phyloP scores from a whole-genome alignment of 2,888 invertebrate species.

The Beris chalybata region DNA sequence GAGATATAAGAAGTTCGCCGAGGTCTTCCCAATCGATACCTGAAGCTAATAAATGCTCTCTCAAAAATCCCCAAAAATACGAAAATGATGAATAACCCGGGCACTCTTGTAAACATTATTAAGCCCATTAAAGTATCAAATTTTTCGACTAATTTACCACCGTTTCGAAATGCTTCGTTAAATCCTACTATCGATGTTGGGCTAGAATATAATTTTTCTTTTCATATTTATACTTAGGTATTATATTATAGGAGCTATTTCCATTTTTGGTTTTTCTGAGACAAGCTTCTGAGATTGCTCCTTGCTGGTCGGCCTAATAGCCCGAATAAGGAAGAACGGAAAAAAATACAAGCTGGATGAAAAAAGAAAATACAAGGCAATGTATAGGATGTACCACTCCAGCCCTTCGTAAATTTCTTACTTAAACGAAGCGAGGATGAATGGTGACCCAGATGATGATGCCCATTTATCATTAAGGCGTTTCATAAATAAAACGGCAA shows the following conservation, averaged over 20 bases:
- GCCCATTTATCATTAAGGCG: slow-evolving; percentile 16
- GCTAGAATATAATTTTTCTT: slow-evolving; percentile 9
- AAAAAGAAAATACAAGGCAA: too few relatives aligned
- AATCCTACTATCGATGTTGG: slow-evolving; percentile 3
- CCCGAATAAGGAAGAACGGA: too few relatives aligned
- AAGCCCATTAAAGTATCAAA: slow-evolving; percentile 40
- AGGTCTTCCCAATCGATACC: slow-evolving; percentile 34
- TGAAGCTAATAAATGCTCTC: slow-evolving; percentile 37
- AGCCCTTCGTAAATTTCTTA: too few relatives aligned
- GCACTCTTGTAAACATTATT: slow-evolving; percentile 38
- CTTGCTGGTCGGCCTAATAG: too few relatives aligned
- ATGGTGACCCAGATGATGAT: slow-evolving; percentile 12
- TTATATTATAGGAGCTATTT: not conserved
- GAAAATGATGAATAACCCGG: slow-evolving; percentile 38
- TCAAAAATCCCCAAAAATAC: slow-evolving; percentile 33
- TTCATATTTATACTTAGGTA: not conserved
- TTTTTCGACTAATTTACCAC: slow-evolving; percentile 40
- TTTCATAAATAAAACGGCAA: slow-evolving; percentile 19
- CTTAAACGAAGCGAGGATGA: too few relatives aligned
- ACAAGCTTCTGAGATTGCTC: too few relatives aligned
- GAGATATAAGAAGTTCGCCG: not conserved
- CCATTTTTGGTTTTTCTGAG: too few relatives aligned
- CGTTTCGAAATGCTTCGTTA: not conserved
- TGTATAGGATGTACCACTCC: too few relatives aligned
- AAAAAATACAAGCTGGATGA: too few relatives aligned